Conservation (phyloP, 2,797 vertebrate species). For the Lepidocolaptes lacrymiger region DNA sequence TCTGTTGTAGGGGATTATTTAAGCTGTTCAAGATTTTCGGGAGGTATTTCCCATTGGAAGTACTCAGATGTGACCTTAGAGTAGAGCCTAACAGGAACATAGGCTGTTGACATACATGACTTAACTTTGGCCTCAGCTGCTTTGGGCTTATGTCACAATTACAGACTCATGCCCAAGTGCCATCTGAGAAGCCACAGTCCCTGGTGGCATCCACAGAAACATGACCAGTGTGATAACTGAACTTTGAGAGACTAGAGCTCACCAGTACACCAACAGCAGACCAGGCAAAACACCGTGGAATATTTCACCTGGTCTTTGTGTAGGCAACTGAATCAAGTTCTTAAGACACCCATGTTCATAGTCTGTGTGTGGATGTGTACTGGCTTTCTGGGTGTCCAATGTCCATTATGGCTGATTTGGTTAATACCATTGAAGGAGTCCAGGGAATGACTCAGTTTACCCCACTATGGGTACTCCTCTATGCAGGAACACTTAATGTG, state of each 20-base stretch:
- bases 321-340: neutral
- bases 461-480: too few relatives aligned
- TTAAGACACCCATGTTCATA: neutral
- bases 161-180: rapidly evolving
- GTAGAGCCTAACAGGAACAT: neutral
- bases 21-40: neutral
- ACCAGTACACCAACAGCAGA: neutral
- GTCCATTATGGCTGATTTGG: neutral
- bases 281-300: neutral
- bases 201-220: neutral
- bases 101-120: neutral
- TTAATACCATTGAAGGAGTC: neutral
- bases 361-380: too few relatives aligned
- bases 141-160: neutral
- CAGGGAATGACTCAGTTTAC: neutral
- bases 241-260: neutral
- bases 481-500: neutral
- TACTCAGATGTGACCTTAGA: neutral
- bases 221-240: rapidly evolving
- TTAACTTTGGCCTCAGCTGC: neutral
- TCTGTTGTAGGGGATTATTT: neutral
- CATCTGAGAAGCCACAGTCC: neutral
- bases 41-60: neutral
- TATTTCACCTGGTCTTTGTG: neutral
- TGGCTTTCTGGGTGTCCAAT: neutral